phyloP scores from a whole-genome alignment of 2,113 vertebrate species.

The Hymenochirus boettgeri region DNA sequence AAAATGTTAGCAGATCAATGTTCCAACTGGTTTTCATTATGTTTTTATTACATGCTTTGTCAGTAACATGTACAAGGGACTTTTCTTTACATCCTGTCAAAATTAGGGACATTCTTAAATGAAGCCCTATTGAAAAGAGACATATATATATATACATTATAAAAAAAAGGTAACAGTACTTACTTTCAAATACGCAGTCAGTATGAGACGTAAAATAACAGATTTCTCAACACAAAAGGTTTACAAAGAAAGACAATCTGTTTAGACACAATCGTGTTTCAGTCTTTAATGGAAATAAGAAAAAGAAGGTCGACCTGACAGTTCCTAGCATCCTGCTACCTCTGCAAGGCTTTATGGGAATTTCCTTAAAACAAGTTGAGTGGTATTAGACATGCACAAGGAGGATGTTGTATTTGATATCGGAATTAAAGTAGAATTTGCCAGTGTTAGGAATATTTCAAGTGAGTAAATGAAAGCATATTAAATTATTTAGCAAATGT shows the following conservation, averaged over 20 bases:
- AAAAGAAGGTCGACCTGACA: too few species aligned
- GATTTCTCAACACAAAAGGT: constrained; percentile 52
- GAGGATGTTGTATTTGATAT: too few species aligned
- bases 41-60: constrained; percentile 57
- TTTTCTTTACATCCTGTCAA: constrained; percentile 18
- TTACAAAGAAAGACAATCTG: constrained; percentile 45
- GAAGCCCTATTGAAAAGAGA: constrained; percentile 51
- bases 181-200: constrained; percentile 55
- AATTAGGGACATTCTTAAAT: constrained; percentile 53
- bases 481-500: too few species aligned
- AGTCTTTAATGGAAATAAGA: too few species aligned
- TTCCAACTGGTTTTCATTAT: not conserved
- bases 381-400: not conserved
- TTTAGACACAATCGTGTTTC: constrained; percentile 51
- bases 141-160: constrained; percentile 28
- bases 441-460: too few species aligned
- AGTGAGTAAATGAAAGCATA: too few species aligned
- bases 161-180: constrained; percentile 52
- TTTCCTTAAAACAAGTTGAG: not conserved
- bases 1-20: not conserved
- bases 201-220: constrained; percentile 53
- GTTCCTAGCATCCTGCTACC: too few species aligned
- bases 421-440: too few species aligned
- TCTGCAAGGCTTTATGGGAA: not conserved
- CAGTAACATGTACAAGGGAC: constrained; percentile 55